Conservation (phyloP, 2,113 vertebrate genomes). For the Orthonyx spaldingii region DNA sequence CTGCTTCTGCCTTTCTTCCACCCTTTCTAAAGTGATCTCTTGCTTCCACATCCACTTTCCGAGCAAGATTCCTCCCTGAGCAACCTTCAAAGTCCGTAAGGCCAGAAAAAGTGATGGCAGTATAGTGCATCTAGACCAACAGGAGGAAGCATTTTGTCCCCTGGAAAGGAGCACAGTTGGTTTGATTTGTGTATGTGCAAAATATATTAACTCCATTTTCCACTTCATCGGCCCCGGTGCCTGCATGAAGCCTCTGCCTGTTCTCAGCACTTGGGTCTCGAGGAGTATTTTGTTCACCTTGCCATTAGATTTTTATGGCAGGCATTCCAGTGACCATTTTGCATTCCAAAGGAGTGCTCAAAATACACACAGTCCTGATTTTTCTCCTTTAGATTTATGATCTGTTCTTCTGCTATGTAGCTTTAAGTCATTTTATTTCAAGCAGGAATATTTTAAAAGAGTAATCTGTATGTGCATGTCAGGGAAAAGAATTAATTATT, state of each 20-base stretch:
- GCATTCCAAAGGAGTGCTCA: slow-evolving; percentile 38
- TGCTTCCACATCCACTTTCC: not conserved
- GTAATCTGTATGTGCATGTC: not conserved
- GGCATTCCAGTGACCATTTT: not conserved
- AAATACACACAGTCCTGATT: not conserved
- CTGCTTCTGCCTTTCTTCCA: not conserved
- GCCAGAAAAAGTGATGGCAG: not conserved
- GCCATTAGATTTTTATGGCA: not conserved
- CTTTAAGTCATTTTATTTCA: slow-evolving; percentile 52
- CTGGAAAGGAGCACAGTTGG: not conserved
- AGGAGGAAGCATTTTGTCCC: not conserved
- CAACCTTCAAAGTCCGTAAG: not conserved
- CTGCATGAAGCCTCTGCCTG: not conserved
- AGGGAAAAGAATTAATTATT: slow-evolving; percentile 56
- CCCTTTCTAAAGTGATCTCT: not conserved
- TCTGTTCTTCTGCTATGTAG: not conserved
- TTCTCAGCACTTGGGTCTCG: not conserved
- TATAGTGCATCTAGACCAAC: not conserved
- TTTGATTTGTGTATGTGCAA: not conserved
- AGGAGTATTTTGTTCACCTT: not conserved
- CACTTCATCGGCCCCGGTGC: not conserved
- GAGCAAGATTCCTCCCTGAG: not conserved
- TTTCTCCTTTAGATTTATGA: slow-evolving; percentile 35
- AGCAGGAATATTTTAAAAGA: slow-evolving; percentile 42
- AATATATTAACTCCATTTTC: slow-evolving; percentile 17